Base-by-base conservation (phyloP, 2,888 invertebrate species). In the Diabrotica balteata region DNA sequence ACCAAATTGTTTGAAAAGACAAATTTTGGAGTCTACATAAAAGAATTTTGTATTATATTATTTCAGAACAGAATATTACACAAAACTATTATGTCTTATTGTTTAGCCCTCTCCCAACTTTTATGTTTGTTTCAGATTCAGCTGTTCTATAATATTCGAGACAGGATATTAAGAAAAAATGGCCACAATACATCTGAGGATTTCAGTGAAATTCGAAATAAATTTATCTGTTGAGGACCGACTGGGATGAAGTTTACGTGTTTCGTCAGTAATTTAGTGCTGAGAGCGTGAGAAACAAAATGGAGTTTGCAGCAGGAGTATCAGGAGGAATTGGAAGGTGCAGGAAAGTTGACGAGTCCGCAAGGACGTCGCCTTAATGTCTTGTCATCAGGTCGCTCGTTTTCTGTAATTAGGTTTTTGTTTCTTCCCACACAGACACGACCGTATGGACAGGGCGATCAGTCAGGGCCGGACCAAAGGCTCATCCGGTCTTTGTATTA, bases 371-470 rank as follows among this genome's bases (percentile, higher is more conserved):
- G 76, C 77, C 69, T 79, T 82, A 83, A 83, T 83, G 81, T 80
- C 80, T 80, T 82, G 83, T 83, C 83, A 82, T 83, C 83, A 83
- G 80, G 80, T 80, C 79, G 58, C 81, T 80, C 81, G 82, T 81
- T 83, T 83, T 80, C 80, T 75, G 81, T 83, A 83, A 83, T 83
- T 83, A 83, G 82, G 82, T 83, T 83, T 83, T 81, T 81, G 79
- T 80, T 81, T 79, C 76, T 78, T 80, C 74, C 76, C 78, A 73
- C 76, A 78, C 75, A 54, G n/a, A 43, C 54, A 43, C 53, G 32
- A 5, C 32, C 32, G 47, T 47, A 47, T 57, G 11, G 44, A 54
- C 55, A 17, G 75, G 77, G 80, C 79, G 79, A 80, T 75, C 76
- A 44, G 69, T 72, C 72, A 64, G 64, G 64, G 17, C 58, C 57